A percentile compares a stretch with the other conserved stretches of the same genome.
phyloP scores from a whole-genome alignment of 2,113 vertebrate species.

The Epinephelus fuscoguttatus region DNA sequence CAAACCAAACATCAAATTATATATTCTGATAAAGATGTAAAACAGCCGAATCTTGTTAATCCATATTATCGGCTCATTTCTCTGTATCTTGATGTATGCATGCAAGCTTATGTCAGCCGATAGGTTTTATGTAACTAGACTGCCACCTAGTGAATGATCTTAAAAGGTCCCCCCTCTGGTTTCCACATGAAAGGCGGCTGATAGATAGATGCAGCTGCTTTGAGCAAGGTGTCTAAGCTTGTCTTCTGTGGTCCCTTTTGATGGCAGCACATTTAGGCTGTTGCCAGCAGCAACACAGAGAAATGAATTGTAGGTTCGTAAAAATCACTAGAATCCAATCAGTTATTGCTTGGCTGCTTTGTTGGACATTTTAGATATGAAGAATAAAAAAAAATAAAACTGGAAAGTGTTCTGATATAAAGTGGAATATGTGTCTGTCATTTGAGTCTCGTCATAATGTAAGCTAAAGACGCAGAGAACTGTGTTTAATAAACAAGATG shows the following conservation, averaged over 20 bases:
- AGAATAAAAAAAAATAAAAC: slow-evolving; percentile 1
- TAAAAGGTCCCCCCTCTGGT: slow-evolving; percentile 27
- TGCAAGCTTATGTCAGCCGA: slow-evolving; percentile 49
- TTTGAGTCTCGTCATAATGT: slow-evolving; percentile 30
- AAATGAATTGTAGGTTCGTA: slow-evolving; percentile 11
- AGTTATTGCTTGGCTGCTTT: slow-evolving; percentile 13
- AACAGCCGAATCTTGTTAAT: slow-evolving; percentile 63
- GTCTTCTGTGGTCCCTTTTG: slow-evolving; percentile 30
- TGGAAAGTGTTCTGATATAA: background rate
- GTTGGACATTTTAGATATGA: slow-evolving; percentile 23
- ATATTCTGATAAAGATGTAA: slow-evolving; percentile 56
- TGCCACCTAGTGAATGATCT: slow-evolving; percentile 85
- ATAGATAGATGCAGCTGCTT: slow-evolving; percentile 52
- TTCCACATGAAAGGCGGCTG: slow-evolving; percentile 48
- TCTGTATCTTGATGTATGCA: slow-evolving; percentile 53
- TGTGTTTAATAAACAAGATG: slow-evolving; percentile 30
- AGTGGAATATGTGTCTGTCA: background rate
- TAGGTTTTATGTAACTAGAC: slow-evolving; percentile 81
- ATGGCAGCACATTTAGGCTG: slow-evolving; percentile 38
- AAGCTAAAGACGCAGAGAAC: slow-evolving; percentile 17
- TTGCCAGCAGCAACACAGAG: slow-evolving; percentile 13
- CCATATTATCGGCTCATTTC: slow-evolving; percentile 66
- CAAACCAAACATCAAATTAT: slow-evolving; percentile 43
- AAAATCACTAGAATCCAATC: slow-evolving; percentile 26
- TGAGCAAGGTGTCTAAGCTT: slow-evolving; percentile 44